Evolutionary conservation across 2,113 vertebrate species (phyloP).

Genomic region (Eulacestoma nigropectus): DNA sequence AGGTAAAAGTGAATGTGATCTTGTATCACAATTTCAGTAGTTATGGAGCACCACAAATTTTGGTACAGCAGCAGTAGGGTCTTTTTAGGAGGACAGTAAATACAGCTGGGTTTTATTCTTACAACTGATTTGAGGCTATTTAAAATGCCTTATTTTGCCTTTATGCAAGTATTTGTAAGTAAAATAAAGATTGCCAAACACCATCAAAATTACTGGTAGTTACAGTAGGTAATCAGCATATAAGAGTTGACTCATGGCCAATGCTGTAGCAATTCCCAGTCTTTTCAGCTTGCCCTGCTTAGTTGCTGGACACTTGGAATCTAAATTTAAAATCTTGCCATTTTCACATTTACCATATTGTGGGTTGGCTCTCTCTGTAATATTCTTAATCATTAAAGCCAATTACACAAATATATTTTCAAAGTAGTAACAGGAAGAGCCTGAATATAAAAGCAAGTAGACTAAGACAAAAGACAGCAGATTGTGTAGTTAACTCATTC

Average conservation of each 20-base stretch:
- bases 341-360: neutral
- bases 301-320: neutral
- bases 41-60: constrained; percentile 60
- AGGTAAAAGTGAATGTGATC: constrained; percentile 68
- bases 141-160: constrained; percentile 48
- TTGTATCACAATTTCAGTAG: constrained; percentile 47
- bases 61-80: constrained; percentile 9
- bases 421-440: neutral
- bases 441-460: neutral
- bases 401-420: neutral
- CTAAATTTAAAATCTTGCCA: neutral
- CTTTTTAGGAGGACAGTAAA: constrained; percentile 45
- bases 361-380: neutral
- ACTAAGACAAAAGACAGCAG: neutral
- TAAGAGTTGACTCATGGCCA: neutral
- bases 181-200: constrained; percentile 56
- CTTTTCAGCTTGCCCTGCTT: neutral
- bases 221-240: neutral
- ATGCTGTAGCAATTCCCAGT: neutral
- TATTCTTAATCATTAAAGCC: neutral
- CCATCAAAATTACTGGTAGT: constrained; percentile 14
- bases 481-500: neutral
- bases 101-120: constrained; percentile 51
- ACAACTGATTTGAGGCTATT: constrained; percentile 45
- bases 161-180: constrained; percentile 47